Base-by-base conservation (phyloP, 2,888 invertebrate species). In the Bombylius discolor region DNA sequence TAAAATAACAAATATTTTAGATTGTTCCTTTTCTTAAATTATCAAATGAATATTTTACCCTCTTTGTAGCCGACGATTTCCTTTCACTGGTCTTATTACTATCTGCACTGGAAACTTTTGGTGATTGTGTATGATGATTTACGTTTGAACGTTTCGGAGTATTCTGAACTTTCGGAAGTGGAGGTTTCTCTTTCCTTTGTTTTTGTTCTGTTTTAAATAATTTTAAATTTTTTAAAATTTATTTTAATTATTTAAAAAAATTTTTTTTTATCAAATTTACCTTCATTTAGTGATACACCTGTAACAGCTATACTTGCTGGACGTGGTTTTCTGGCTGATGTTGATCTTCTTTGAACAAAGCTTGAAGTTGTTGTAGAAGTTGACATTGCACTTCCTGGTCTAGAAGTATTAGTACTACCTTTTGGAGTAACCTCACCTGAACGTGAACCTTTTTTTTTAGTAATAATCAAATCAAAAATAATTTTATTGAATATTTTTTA, bases 351-450 rank as follows among this genome's bases (percentile, higher is more conserved):
- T 66, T 85, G 79, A 60, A 81, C 75, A 57, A 77, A 74, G 64
- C 79, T 79, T 48, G 79, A 75, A 60, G 81, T 78, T 69, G 80
- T 80, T 69, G 81, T 80, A 71, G 86, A 86, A 78, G 79, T 72
- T 70, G 87, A 90, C 79, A 92, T 81, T 65, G 92, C 89, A 77
- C 90, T 90, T 73, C 86, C 87, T 61, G 92, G 92, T 71, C 92
- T 81, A 64, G 91, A 91, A 60, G 84, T 81, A 65, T 67, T 72
- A 53, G 68, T 63, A 80, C 83, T 79, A 70, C 73, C 73, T 61
- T 72, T 72, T 60, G 86, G 87, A 61, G 87, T 87, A 63, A 82
- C 82, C 68, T 86, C 86, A 63, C 87, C 87, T 63, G 85, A 84
- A 65, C 84, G 79, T 64, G 81, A 78, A 76, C 84, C 84, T 83